Evolutionary conservation across 2,888 invertebrate genomes (phyloP).

Genomic region (Imbricaverruca yamaguchii): DNA sequence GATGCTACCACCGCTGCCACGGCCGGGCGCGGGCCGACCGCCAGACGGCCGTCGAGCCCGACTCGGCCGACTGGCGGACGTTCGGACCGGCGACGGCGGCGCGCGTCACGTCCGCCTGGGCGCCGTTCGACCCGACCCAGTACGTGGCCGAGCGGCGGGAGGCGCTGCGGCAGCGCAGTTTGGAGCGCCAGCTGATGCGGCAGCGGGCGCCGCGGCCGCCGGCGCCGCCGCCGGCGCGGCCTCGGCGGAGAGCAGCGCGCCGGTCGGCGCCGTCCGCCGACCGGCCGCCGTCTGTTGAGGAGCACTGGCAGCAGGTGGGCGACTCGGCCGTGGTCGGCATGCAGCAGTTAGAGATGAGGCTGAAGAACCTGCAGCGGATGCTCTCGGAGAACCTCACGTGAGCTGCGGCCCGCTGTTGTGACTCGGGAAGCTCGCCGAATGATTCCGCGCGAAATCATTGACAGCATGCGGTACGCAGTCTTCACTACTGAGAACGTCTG

Average conservation of each 20-base stretch:
- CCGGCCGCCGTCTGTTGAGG: neutral
- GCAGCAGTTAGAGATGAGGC: neutral
- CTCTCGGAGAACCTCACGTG: neutral
- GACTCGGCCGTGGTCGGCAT: conserved; percentile 9
- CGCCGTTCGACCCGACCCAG: neutral
- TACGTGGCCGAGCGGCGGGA: neutral
- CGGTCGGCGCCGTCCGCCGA: neutral
- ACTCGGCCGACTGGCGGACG: neutral
- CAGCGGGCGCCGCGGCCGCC: neutral
- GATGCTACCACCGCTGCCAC: neutral
- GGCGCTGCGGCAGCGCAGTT: neutral
- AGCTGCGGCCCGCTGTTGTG: no score
- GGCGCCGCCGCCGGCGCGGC: neutral
- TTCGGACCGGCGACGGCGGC: neutral
- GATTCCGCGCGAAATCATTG: no score
- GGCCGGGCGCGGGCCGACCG: no score
- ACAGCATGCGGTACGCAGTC: no score
- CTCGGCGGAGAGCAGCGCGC: neutral
- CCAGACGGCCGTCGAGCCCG: no score
- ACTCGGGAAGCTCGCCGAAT: no score
- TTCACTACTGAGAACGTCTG: no score
- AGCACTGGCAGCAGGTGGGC: neutral
- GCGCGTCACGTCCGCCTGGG: neutral
- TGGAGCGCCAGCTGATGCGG: neutral
- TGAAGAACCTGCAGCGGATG: conserved; percentile 16